Base-by-base conservation (phyloP, 2,113 vertebrate genomes). In the Ammodytes dubius region DNA sequence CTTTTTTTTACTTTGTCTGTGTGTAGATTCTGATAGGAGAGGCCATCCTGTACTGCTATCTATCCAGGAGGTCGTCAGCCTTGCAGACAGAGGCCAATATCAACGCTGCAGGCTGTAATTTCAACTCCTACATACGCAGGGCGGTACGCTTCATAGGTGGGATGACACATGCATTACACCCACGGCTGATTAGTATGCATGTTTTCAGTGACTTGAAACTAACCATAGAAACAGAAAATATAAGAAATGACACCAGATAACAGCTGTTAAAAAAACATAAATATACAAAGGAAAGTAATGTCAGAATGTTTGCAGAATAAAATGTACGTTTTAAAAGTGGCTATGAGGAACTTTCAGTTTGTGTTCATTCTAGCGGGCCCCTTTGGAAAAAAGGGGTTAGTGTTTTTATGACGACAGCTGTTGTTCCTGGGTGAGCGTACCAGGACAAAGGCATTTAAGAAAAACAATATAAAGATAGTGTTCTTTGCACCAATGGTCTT, bases 61-160 rank as follows among this genome's bases (percentile, higher is more conserved):
- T 98, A 77, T 97, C 97, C 83, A 97, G 96, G 93, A 96, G 97
- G 91, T 97, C 96, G 86, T 95, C 95, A n/a, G 94, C 94, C 37
- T 83, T 94, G 61, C 96, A 96, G 88, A 93, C 97, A 4, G 98
- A 99, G 89, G 96, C 97, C 77, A 97, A 97, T 91, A 99, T 99
- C 91, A 98, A 97, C 3, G 97, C 98, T 0, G 97, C 97, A 49
- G 97, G 98, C 92, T 99, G 98, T 90, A 99, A 97, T 94, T 99
- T 99, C 95, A 99, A 99, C 93, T 99, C 98, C 68, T 99, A 98
- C 88, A 97, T 99, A 50, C 95, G 98, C 88, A 95, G 98, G 92
- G 97, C 98, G 0, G 98, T 99, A 50, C 96, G 97, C 93, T 99
- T 99, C 71, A 97, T 99, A 92, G 98, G 98, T 99, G 92, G 77